Evolutionary conservation across 1,140 invertebrate genomes (phyloP), one percentile per base, ranked within the genome.

Genomic region (Lethocerus indicus): DNA sequence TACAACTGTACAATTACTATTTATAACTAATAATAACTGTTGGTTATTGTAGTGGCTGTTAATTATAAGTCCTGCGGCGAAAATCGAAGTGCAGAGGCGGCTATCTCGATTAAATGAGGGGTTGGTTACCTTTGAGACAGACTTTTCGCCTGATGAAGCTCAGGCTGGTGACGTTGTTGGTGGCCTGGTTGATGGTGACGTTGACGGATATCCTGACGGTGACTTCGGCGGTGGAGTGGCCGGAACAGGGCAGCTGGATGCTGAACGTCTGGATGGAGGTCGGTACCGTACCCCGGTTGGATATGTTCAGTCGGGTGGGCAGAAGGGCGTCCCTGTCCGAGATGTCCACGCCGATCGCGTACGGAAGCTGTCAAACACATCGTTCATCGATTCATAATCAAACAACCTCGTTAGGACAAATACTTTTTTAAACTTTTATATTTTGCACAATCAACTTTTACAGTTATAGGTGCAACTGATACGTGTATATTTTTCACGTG

Each of bases 81-180:
- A n/a, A n/a, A n/a, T n/a, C n/a, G n/a, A n/a, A n/a, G n/a, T n/a
- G n/a, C n/a, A n/a, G n/a, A n/a, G n/a, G n/a, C n/a, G n/a, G n/a
- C n/a, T n/a, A n/a, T n/a, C n/a, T n/a, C n/a, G n/a, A n/a, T n/a
- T n/a, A n/a, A n/a, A n/a, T n/a, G n/a, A n/a, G n/a, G n/a, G n/a
- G n/a, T n/a, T n/a, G 21, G 26, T 21, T 3, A 49, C 48, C 48
- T 29, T 18, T 49, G 2, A 83, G 66, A 58, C 90, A 94, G 54
- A 89, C 83, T 67, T 93, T 93, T 58, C 79, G 81, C 32, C 90
- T 66, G 40, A 75, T 74, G 56, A 94, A 81, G 52, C 81, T 79
- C 49, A 94, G 66, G 18, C 74, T 74, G 2, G 86, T 90, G 0
- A 76, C 73, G 60, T 86, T 85, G 45, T 70, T 68, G 4, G 68